Percentiles rank a stretch among this genome's conserved stretches.
Conservation (phyloP, 2,797 vertebrate genomes). For the Miichthys miiuy region DNA sequence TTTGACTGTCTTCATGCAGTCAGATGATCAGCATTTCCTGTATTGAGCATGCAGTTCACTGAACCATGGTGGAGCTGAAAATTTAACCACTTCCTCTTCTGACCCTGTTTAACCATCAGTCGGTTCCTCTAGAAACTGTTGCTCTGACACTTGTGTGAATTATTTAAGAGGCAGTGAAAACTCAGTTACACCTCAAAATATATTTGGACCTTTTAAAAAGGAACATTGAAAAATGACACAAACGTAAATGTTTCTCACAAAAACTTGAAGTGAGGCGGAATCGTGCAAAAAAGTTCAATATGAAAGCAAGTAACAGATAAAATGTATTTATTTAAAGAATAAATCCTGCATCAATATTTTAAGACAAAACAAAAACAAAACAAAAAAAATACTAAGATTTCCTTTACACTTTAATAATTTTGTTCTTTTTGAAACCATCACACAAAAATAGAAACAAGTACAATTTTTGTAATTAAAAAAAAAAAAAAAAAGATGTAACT, state of each 20-base stretch:
- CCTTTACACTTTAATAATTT: slow-evolving; percentile 84
- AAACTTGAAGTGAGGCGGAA: background rate
- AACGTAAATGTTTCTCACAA: background rate
- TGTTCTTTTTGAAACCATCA: slow-evolving; percentile 86
- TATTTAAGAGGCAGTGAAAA: background rate
- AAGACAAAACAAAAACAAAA: slow-evolving; percentile 81
- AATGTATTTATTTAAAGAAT: slow-evolving; percentile 86
- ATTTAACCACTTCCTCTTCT: slow-evolving; percentile 69
- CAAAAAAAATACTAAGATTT: slow-evolving; percentile 82
- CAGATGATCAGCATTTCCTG: slow-evolving; percentile 47
- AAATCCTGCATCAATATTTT: slow-evolving; percentile 85
- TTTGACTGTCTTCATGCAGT: background rate
- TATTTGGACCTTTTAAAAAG: background rate
- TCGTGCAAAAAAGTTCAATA: background rate
- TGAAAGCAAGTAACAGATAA: slow-evolving; percentile 34
- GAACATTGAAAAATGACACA: background rate
- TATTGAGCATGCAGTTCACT: background rate
- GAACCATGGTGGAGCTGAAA: slow-evolving; percentile 6
- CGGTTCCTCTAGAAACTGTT: slow-evolving; percentile 5
- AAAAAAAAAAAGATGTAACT: slow-evolving; percentile 82
- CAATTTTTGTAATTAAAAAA: slow-evolving; percentile 79
- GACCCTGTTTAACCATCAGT: background rate
- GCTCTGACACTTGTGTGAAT: background rate
- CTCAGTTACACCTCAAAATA: background rate
- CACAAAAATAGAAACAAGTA: slow-evolving; percentile 86